Percentiles rank a stretch among this genome's conserved stretches.
phyloP scores from a whole-genome alignment of 2,888 invertebrate genomes.

The Lepeophtheirus nordmannii region DNA sequence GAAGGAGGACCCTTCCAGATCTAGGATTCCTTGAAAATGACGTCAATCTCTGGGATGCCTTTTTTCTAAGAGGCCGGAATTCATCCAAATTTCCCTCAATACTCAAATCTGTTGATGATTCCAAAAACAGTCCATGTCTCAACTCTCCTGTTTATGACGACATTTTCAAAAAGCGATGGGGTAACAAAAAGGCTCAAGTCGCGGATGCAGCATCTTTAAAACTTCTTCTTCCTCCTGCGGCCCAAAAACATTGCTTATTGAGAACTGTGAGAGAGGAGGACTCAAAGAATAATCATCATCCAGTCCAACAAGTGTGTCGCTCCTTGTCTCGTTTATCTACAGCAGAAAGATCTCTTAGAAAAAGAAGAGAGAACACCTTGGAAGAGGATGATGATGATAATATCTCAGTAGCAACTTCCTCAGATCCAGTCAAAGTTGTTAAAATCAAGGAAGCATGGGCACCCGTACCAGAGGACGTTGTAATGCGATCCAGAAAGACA shows the following conservation, averaged over 20 bases:
- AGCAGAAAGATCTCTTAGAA: background rate
- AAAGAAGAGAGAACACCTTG: too few relatives aligned
- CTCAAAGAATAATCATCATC: conserved; percentile 1
- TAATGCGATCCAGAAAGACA: conserved; percentile 1
- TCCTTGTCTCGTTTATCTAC: background rate
- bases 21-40: conserved; percentile 16
- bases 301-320: conserved; percentile 11
- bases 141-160: too few relatives aligned
- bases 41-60: conserved; percentile 15
- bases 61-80: background rate
- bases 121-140: background rate
- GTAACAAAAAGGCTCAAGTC: too few relatives aligned
- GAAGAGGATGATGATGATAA: background rate
- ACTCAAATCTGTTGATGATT: conserved; percentile 7
- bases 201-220: too few relatives aligned
- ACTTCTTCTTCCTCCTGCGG: background rate
- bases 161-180: too few relatives aligned
- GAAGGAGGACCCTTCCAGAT: background rate
- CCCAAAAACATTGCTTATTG: conserved; percentile 8
- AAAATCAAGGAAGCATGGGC: conserved; percentile 16
- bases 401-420: background rate
- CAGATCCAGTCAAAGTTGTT: background rate
- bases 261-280: too few relatives aligned
- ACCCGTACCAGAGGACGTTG: conserved; percentile 1
- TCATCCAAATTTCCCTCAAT: conserved; percentile 10